Conservation (phyloP, 2,888 invertebrate genomes). For the Limenitis camilla region DNA sequence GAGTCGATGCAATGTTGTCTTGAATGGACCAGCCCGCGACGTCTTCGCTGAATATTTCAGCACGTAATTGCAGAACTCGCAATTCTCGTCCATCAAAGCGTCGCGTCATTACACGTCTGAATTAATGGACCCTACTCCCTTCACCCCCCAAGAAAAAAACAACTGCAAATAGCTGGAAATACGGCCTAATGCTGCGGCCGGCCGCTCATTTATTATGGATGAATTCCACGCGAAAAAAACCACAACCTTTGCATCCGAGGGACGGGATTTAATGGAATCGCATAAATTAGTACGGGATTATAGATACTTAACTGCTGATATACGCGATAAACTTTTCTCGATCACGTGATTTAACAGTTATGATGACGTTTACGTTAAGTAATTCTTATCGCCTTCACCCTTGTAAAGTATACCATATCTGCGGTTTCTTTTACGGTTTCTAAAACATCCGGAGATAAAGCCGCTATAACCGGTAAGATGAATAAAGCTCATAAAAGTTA, state of each 20-base stretch:
- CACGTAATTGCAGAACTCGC: constrained; percentile 47
- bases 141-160: constrained; percentile 24
- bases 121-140: constrained; percentile 31
- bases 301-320: constrained; percentile 24
- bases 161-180: constrained; percentile 29
- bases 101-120: constrained; percentile 38
- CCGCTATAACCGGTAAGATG: no score
- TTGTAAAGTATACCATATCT: neutral
- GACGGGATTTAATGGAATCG: constrained; percentile 27
- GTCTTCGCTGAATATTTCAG: constrained; percentile 49
- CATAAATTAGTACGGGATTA: constrained; percentile 29
- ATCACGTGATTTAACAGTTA: constrained; percentile 21
- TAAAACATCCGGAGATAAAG: neutral
- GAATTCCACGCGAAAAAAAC: constrained; percentile 35
- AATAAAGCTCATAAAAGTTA: neutral
- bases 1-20: constrained; percentile 22
- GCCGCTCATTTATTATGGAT: constrained; percentile 52
- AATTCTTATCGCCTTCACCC: constrained; percentile 6
- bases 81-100: constrained; percentile 37
- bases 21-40: constrained; percentile 25
- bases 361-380: constrained; percentile 13
- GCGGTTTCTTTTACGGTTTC: constrained; percentile 4
- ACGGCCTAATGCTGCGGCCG: constrained; percentile 32
- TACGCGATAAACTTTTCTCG: constrained; percentile 21
- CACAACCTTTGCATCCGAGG: constrained; percentile 21